These are phyloP conservation scores for Masticophis lateralis DNA, from an alignment of 2,797 vertebrate genomes.

Conservation along the genomic window DNA sequence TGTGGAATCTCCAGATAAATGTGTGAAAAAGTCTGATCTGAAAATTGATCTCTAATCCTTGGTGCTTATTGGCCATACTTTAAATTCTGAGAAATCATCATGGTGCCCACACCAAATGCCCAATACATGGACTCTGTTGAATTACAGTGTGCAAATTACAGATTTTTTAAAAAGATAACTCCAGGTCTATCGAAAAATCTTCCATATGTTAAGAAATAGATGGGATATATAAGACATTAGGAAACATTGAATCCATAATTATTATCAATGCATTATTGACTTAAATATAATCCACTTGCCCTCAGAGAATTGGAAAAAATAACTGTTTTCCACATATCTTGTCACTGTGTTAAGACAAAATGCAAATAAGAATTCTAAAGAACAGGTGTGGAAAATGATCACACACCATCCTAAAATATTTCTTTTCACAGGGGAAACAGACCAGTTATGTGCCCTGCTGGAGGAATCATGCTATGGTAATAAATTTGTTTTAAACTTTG, in stretches of 20 bases:
- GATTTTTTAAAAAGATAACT: neutral
- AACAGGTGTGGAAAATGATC: neutral
- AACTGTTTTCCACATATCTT: neutral
- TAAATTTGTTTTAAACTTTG: neutral
- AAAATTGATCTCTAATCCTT: neutral
- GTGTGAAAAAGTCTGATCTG: neutral
- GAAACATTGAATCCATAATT: neutral
- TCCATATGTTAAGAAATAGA: neutral
- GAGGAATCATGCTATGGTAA: neutral
- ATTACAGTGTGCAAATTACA: neutral
- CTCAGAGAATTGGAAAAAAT: neutral
- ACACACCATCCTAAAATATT: neutral
- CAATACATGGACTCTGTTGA: neutral
- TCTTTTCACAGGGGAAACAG: neutral
- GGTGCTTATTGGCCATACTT: neutral
- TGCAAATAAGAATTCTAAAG: neutral
- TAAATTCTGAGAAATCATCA: neutral
- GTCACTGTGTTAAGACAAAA: neutral
- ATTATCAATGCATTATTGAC: neutral
- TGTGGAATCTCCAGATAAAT: neutral
- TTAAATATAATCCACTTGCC: neutral
- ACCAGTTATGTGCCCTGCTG: neutral
- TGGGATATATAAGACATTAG: neutral
- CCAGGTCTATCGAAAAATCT: neutral
- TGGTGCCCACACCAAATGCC: neutral